Conservation (phyloP, 2,888 invertebrate genomes). For the Leptinotarsa rubiginosa region DNA sequence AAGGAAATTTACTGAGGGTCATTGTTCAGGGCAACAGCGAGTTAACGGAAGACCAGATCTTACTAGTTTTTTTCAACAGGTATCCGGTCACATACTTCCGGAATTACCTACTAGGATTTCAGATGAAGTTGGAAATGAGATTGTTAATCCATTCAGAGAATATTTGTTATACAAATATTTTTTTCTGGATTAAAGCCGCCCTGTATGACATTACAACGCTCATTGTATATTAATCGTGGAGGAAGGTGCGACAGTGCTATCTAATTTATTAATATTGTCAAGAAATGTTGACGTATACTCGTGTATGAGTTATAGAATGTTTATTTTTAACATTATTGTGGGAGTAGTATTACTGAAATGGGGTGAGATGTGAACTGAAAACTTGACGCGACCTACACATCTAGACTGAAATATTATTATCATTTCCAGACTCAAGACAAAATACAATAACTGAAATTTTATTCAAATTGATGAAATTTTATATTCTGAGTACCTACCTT, state of each 20-base stretch:
- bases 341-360: constrained; percentile 25
- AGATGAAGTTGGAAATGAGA: too few species aligned
- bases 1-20: too few species aligned
- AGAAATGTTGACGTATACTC: constrained; percentile 28
- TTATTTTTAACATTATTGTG: constrained; percentile 31
- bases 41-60: too few species aligned
- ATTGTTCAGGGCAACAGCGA: too few species aligned
- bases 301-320: constrained; percentile 24
- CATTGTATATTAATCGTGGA: constrained; percentile 22
- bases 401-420: not conserved
- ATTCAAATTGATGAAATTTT: too few species aligned
- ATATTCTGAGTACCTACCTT: too few species aligned
- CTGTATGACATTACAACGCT: not conserved
- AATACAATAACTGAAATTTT: too few species aligned
- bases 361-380: constrained; percentile 15
- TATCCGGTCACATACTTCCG: too few species aligned
- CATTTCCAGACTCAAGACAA: not conserved
- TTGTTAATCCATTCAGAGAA: too few species aligned
- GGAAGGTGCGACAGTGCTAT: constrained; percentile 34
- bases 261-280: constrained; percentile 37
- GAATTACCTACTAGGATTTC: too few species aligned
- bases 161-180: too few species aligned
- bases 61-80: too few species aligned
- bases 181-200: not conserved
- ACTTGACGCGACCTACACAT: constrained; percentile 4